These are phyloP conservation scores for Amniataba percoides DNA, from an alignment of 2,797 vertebrate genomes.

Conservation along the genomic window DNA sequence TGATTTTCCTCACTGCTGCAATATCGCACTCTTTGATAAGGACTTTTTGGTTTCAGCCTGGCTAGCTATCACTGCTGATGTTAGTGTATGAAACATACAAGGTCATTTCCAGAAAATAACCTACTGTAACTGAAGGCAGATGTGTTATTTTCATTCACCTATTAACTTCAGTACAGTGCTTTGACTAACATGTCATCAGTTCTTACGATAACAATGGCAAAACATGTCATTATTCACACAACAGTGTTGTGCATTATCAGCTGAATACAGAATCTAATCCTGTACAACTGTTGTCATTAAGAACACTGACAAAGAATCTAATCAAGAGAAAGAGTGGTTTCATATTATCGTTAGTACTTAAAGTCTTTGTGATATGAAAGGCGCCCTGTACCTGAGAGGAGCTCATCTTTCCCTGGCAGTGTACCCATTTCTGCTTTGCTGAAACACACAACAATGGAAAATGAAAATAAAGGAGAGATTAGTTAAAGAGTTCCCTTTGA, in stretches of 20 bases:
- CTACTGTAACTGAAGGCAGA: background rate
- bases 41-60: background rate
- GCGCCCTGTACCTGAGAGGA: constrained; percentile 54
- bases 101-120: background rate
- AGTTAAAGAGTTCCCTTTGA: background rate
- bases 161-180: background rate
- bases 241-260: background rate
- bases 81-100: background rate
- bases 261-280: background rate
- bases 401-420: constrained; percentile 57
- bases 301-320: background rate
- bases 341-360: background rate
- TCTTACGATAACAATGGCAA: background rate
- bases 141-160: background rate
- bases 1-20: background rate
- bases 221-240: background rate
- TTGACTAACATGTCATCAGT: background rate
- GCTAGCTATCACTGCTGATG: background rate
- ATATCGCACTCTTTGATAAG: background rate
- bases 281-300: background rate
- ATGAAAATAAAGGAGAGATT: background rate
- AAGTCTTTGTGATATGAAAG: background rate
- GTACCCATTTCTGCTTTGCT: constrained; percentile 75
- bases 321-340: background rate
- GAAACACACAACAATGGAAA: constrained; percentile 39